phyloP scores from a whole-genome alignment of 2,113 vertebrate genomes.

The Eulemur rufifrons region DNA sequence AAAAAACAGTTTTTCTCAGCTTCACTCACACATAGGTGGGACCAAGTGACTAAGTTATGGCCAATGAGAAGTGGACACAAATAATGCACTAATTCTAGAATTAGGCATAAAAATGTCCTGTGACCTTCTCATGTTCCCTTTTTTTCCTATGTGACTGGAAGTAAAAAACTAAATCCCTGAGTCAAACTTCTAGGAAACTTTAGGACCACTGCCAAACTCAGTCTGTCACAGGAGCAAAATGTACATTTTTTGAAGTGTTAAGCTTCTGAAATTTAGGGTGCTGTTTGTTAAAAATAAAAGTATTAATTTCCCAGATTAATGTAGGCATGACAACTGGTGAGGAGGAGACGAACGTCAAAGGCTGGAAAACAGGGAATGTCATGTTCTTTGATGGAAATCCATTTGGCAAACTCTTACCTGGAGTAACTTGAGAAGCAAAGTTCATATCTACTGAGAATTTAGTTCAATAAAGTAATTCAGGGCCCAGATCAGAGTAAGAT shows the following conservation, averaged over 20 bases:
- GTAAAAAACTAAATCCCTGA: neutral
- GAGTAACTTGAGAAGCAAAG: neutral
- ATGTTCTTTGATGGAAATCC: neutral
- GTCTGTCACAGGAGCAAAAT: neutral
- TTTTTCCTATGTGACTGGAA: neutral
- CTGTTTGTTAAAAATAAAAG: neutral
- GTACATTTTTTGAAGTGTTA: neutral
- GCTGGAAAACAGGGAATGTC: neutral
- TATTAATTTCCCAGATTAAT: neutral
- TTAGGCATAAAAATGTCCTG: neutral
- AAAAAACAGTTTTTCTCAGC: neutral
- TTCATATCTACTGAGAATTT: neutral
- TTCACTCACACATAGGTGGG: neutral
- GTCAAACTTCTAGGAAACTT: neutral
- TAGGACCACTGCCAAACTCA: neutral
- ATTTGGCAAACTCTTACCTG: neutral
- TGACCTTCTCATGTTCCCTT: neutral
- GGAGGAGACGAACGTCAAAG: neutral
- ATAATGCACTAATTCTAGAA: neutral
- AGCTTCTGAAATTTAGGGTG: neutral
- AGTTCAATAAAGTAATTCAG: neutral
- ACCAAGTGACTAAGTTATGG: neutral
- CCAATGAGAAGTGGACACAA: neutral
- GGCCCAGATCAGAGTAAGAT: neutral
- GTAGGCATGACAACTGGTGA: neutral